These are phyloP conservation scores for Pseudomugil tenellus DNA, from an alignment of 2,797 vertebrate species.

Conservation along the genomic window DNA sequence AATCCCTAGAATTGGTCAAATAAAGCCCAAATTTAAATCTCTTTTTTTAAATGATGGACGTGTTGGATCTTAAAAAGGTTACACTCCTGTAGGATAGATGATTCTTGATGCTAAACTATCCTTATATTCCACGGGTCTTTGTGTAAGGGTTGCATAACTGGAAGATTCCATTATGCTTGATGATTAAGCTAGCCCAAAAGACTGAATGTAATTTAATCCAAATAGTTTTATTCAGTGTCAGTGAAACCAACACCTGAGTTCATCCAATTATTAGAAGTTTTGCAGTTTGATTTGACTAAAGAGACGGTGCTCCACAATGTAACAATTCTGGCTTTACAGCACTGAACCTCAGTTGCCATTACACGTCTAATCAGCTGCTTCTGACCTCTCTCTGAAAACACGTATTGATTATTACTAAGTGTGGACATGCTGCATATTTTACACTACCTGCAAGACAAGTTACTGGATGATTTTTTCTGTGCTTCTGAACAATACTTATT, in stretches of 20 bases:
- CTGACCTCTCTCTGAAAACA: neutral
- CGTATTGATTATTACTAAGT: neutral
- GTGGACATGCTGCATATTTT: neutral
- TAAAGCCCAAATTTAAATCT: no score
- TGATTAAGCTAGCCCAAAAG: constrained; percentile 1
- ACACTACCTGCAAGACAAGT: neutral
- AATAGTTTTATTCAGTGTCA: neutral
- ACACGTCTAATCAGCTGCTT: neutral
- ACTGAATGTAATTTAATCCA: neutral
- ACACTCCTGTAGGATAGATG: neutral
- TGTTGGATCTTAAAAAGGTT: no score
- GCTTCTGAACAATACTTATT: neutral
- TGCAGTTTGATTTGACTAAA: neutral
- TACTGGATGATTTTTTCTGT: neutral
- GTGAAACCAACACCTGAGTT: neutral
- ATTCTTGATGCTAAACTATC: neutral
- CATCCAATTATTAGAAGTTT: neutral
- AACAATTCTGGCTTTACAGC: neutral
- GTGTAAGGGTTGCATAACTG: neutral
- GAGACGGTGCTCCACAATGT: neutral
- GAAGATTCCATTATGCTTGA: neutral
- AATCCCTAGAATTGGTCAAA: no score
- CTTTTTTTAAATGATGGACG: no score
- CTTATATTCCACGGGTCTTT: no score
- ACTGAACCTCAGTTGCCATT: neutral